Base-by-base conservation (phyloP, 2,797 vertebrate species). In the Rhinella marina region DNA sequence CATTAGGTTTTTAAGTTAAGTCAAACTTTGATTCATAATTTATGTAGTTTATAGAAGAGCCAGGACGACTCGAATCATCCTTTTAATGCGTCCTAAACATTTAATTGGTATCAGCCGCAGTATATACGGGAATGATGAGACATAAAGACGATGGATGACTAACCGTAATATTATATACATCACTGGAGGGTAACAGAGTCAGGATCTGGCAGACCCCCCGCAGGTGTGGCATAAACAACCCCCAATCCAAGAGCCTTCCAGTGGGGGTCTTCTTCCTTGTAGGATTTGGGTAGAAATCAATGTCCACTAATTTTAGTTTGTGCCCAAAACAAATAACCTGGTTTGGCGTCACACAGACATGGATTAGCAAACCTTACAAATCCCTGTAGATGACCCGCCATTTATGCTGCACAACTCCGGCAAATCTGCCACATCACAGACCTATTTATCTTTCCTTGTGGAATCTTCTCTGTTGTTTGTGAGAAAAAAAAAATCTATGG, bases 391-490 rank as follows among this genome's bases (percentile, higher is more conserved):
- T n/a, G 68, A 23, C 3, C 27, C 68, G 19, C 27, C 52, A 48
- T 56, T 32, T 70, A 13, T 27, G 16, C 32, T 2, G n/a, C 41
- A 82, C 80, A 82, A 56, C 56, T 73, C 32, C 73, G 82, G 68
- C 68, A 48, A 41, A 73, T 59, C 41, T 56, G 82, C 82, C 82
- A 84, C 57, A 80, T 59, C 82, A 56, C 27, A 7, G 52, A 72
- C 66, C 57, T 56, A 41, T 32, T 59, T 57, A 32, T 73, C 50
- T 84, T 73, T 73, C 82, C 82, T 16, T 41, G 25, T 59, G 68
- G 21, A 70, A 72, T 73, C 68, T 73, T 50, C 68, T 19, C 66
- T 23, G 32, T 73, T 32, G 29, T 57, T 59, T 84, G 29, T 48
- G 19, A 73, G 66, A 23, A 19, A 80, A 5, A 4, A 61, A 61